A percentile compares a stretch with the other conserved stretches of the same genome.
Conservation (phyloP, 1,140 invertebrate species). For the Bombus consobrinus region DNA sequence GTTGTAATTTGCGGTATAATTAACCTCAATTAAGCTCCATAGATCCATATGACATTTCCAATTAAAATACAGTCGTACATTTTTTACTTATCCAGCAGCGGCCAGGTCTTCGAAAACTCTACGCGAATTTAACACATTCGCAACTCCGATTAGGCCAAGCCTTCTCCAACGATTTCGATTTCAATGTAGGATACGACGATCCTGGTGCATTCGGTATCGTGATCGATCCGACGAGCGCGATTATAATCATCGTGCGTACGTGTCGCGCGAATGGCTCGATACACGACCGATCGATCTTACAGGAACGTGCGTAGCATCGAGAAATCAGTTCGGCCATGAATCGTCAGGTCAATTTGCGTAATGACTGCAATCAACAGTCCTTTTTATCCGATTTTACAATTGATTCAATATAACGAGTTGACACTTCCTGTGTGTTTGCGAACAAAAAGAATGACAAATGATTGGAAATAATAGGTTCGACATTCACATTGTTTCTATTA, state of each 20-base stretch:
- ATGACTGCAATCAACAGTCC: slow-evolving; percentile 15
- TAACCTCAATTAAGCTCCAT: slow-evolving; percentile 2
- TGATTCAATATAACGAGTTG: not conserved
- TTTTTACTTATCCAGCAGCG: not conserved
- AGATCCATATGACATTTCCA: slow-evolving; percentile 31
- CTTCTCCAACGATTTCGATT: slow-evolving; percentile 3
- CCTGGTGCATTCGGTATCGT: not conserved
- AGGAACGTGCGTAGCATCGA: slow-evolving; percentile 21
- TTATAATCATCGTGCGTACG: slow-evolving; percentile 8
- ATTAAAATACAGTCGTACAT: not conserved
- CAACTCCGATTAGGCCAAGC: too few relatives aligned
- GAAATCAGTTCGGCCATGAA: slow-evolving; percentile 13
- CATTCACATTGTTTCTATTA: not conserved
- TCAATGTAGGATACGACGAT: not conserved
- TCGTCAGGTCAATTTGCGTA: slow-evolving; percentile 46
- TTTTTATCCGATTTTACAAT: slow-evolving; percentile 17
- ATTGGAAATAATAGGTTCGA: not conserved
- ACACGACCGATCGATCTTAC: slow-evolving; percentile 26
- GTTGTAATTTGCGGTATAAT: slow-evolving; percentile 27
- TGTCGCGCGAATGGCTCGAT: not conserved
- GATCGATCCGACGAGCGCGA: not conserved
- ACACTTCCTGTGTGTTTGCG: not conserved
- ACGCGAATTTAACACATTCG: not conserved
- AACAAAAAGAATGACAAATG: not conserved
- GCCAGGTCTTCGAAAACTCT: too few relatives aligned